Evolutionary conservation across 2,888 invertebrate genomes (phyloP).

Genomic region (Acleris literana): DNA sequence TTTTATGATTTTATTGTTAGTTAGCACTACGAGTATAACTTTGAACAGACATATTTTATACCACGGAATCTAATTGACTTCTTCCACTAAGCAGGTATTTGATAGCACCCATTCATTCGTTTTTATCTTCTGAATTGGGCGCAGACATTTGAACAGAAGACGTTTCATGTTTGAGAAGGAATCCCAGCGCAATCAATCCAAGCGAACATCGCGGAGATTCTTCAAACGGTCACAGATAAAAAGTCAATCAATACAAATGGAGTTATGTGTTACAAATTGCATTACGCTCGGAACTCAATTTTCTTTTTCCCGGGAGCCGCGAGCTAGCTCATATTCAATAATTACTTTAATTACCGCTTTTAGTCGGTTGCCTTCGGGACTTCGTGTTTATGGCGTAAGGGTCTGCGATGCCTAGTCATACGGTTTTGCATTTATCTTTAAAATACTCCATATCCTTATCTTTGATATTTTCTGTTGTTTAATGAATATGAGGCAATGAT

Average conservation of each 20-base stretch:
- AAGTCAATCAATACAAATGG: constrained; percentile 61
- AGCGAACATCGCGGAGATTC: constrained; percentile 29
- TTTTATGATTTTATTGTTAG: neutral
- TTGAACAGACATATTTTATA: neutral
- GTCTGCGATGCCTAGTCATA: constrained; percentile 24
- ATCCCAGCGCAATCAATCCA: constrained; percentile 31
- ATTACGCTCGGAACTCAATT: constrained; percentile 56
- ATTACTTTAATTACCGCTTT: constrained; percentile 80
- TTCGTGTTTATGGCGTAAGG: constrained; percentile 46
- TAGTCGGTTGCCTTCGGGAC: constrained; percentile 60
- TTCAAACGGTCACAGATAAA: constrained; percentile 40
- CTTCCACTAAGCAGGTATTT: constrained; percentile 17
- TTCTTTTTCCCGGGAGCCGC: constrained; percentile 68
- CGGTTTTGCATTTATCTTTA: constrained; percentile 14
- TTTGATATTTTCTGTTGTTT: too few species aligned
- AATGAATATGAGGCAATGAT: too few species aligned
- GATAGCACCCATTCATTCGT: constrained; percentile 6
- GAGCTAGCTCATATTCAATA: constrained; percentile 75
- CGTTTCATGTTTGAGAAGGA: constrained; percentile 14
- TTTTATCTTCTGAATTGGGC: constrained; percentile 17
- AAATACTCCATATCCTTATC: neutral
- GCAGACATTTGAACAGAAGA: constrained; percentile 26
- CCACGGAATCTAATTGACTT: constrained; percentile 7
- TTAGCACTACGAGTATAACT: neutral
- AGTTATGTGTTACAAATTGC: constrained; percentile 66